phyloP scores from a whole-genome alignment of 1,140 invertebrate genomes.

The Oryzaephilus surinamensis region DNA sequence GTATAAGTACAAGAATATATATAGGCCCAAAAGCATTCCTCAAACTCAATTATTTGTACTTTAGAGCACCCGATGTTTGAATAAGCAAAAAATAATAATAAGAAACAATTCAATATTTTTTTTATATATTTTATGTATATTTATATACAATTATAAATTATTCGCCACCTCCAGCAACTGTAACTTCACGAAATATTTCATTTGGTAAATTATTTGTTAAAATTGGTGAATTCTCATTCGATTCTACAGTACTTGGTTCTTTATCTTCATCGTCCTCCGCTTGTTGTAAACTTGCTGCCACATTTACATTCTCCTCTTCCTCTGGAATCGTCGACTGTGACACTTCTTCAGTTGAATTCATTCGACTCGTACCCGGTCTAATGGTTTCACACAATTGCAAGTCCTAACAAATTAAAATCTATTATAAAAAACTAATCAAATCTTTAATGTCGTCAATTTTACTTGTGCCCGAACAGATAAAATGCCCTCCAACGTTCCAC shows the following conservation, averaged over 20 bases:
- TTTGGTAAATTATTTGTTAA: constrained; percentile 21
- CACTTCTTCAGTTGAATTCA: constrained; percentile 27
- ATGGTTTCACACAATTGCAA: constrained; percentile 18
- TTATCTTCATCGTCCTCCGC: constrained; percentile 13
- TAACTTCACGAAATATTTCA: constrained; percentile 28
- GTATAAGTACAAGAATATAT: constrained; percentile 17
- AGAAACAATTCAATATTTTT: constrained; percentile 13
- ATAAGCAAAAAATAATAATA: constrained; percentile 7
- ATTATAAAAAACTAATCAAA: neutral
- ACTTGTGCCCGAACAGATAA: constrained; percentile 32
- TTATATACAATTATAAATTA: constrained; percentile 6
- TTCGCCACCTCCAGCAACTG: constrained; percentile 27
- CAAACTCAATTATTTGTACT: neutral
- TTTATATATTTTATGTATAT: neutral
- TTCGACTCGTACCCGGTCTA: neutral
- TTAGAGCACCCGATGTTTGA: constrained; percentile 4
- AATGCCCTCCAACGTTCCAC: constrained; percentile 29
- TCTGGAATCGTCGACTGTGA: constrained; percentile 31
- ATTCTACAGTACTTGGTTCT: constrained; percentile 6
- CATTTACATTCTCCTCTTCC: constrained; percentile 22
- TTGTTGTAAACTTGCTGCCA: constrained; percentile 12
- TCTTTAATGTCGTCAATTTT: neutral
- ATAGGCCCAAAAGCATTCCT: neutral
- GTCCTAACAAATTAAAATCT: constrained; percentile 12
- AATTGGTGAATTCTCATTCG: constrained; percentile 14